A percentile compares a stretch with the other conserved stretches of the same genome.
phyloP scores from a whole-genome alignment of 1,140 invertebrate species.

The Danaus melanippus region DNA sequence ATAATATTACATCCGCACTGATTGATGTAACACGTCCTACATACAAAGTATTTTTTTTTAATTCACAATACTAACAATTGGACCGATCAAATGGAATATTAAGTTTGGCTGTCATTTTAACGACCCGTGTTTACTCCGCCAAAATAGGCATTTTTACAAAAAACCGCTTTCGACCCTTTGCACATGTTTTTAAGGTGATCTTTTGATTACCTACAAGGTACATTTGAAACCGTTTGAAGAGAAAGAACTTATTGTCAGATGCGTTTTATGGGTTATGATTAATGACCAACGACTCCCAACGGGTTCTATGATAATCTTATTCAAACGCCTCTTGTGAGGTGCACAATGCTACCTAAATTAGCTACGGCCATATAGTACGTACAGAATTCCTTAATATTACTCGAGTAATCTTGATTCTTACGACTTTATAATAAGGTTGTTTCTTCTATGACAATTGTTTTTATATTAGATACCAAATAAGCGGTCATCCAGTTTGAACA shows the following conservation, averaged over 20 bases:
- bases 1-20: slow-evolving; percentile 41
- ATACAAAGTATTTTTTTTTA: slow-evolving; percentile 42
- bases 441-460: too few relatives aligned
- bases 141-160: slow-evolving; percentile 19
- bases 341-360: slow-evolving; percentile 72
- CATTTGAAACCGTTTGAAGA: slow-evolving; percentile 46
- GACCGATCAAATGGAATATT: slow-evolving; percentile 69
- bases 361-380: slow-evolving; percentile 53
- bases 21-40: slow-evolving; percentile 55
- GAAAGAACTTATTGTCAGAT: slow-evolving; percentile 63
- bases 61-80: slow-evolving; percentile 70
- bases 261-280: slow-evolving; percentile 69
- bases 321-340: slow-evolving; percentile 57
- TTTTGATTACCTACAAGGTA: slow-evolving; percentile 13
- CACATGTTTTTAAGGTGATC: slow-evolving; percentile 13
- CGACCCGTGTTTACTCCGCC: slow-evolving; percentile 43
- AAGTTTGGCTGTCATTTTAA: slow-evolving; percentile 70
- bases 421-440: too few relatives aligned
- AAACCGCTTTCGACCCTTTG: slow-evolving; percentile 23
- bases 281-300: slow-evolving; percentile 70
- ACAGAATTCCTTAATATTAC: slow-evolving; percentile 9
- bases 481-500: slow-evolving; percentile 33
- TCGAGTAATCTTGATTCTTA: too few relatives aligned
- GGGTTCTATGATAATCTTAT: slow-evolving; percentile 70
- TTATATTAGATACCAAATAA: slow-evolving; percentile 36